phyloP scores from a whole-genome alignment of 2,797 vertebrate species.

The Trachurus trachurus region DNA sequence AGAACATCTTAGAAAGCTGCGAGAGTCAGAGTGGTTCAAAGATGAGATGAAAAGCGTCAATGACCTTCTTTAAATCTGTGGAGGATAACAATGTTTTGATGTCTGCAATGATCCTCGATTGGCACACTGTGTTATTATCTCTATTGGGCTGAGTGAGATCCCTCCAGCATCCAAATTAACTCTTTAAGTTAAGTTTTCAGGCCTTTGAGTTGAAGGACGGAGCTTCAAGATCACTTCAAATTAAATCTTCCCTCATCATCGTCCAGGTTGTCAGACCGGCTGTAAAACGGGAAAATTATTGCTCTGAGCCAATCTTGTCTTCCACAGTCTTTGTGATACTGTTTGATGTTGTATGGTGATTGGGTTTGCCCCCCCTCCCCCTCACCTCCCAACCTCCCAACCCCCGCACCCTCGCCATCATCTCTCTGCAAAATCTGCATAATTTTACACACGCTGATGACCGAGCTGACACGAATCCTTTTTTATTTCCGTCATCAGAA shows the following conservation, averaged over 20 bases:
- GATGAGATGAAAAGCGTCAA: conserved; percentile 31
- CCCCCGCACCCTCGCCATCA: not conserved
- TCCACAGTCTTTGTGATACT: conserved; percentile 38
- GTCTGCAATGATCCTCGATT: conserved; percentile 23
- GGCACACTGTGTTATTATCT: conserved; percentile 26
- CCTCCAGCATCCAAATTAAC: conserved; percentile 16
- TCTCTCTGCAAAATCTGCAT: conserved; percentile 34
- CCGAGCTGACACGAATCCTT: conserved; percentile 28
- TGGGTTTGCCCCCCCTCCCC: conserved; percentile 32
- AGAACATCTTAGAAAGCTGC: conserved; percentile 22
- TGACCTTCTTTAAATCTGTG: conserved; percentile 45
- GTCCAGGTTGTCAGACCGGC: conserved; percentile 56
- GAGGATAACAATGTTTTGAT: conserved; percentile 41
- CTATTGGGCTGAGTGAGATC: conserved; percentile 11
- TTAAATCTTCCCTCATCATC: conserved; percentile 45
- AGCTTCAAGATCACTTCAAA: conserved; percentile 48
- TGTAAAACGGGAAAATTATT: conserved; percentile 68
- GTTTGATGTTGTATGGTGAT: conserved; percentile 63
- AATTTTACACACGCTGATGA: conserved; percentile 40
- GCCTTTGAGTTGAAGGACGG: conserved; percentile 58
- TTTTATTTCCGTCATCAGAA: conserved; percentile 18
- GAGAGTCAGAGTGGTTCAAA: conserved; percentile 31
- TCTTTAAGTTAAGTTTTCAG: not conserved
- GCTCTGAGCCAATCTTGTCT: conserved; percentile 54
- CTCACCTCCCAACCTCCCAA: not conserved